Evolutionary conservation across 2,888 invertebrate genomes (phyloP), one percentile per base, ranked within the genome.

Genomic region (Eupelmus urozonus): DNA sequence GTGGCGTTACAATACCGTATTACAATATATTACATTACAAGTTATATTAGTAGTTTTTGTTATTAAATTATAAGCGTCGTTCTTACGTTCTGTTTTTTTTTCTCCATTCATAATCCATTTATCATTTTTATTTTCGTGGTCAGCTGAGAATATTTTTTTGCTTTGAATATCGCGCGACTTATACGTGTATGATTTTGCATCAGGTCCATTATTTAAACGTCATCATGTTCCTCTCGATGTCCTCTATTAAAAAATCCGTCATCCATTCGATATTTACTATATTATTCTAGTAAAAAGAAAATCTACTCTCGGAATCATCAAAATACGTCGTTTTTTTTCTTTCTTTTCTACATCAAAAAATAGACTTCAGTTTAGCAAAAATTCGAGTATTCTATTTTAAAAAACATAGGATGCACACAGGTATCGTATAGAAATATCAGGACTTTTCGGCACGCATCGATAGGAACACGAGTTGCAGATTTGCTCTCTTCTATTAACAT

Each of bases 61-160:
- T 87, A 86, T 86, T 87, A 85, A 86, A 87, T 87, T 84, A 85
- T 85, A 87, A 86, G 86, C 86, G 85, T 87, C 85, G 84, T 85
- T 85, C 85, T 84, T 83, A 82, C 79, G 80, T 67, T 59, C 40
- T 45, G 40, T 34, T 57, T 55, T 42, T 51, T 34, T 45, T 59
- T 67, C 20, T 62, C 42, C 16, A 20, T 23, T 51, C 59, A 18
- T 45, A 27, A 55, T 65, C 20, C 13, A 45, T 45, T 45, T 34
- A n/a, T 45, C n/a, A 25, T 34, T 53, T 62, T 29, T 65, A 34
- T 18, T 42, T 27, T 57, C 27, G 27, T 62, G 40, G 23, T 63
- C 62, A 69, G 29, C 55, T n/a, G n/a, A 27, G 25, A 73, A 67
- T 69, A 51, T 25, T 76, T 59, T 11, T 55, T 13, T 69, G 7